phyloP scores from a whole-genome alignment of 2,888 invertebrate species.

The Andrena hattorfiana region DNA sequence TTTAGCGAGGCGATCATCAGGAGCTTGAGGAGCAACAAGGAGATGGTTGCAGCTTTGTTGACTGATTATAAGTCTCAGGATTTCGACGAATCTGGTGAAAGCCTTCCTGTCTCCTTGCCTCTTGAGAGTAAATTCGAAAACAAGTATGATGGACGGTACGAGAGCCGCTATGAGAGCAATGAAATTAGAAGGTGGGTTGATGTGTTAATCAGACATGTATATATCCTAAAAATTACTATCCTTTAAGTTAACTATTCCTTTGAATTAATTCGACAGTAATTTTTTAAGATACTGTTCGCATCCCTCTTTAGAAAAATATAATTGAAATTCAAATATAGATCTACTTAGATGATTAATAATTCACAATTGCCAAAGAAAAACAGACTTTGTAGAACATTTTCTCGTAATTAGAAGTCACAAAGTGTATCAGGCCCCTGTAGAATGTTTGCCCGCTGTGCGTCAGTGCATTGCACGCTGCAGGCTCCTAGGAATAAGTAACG shows the following conservation, averaged over 20 bases:
- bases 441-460: neutral
- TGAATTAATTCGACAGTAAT: too few relatives aligned
- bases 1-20: constrained; percentile 89
- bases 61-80: constrained; percentile 89
- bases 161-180: constrained; percentile 78
- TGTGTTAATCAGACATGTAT: neutral
- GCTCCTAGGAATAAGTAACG: neutral
- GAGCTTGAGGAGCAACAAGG: constrained; percentile 89
- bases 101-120: constrained; percentile 83
- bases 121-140: constrained; percentile 72
- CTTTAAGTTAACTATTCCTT: too few relatives aligned
- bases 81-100: constrained; percentile 87
- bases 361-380: neutral
- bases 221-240: too few relatives aligned
- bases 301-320: too few relatives aligned
- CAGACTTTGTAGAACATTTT: neutral
- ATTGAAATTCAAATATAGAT: too few relatives aligned
- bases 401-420: neutral
- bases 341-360: too few relatives aligned
- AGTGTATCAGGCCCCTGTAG: constrained; percentile 5
- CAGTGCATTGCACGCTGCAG: neutral
- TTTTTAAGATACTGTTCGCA: too few relatives aligned
- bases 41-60: constrained; percentile 89
- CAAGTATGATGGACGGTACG: constrained; percentile 74
- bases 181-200: constrained; percentile 81